Conservation (phyloP, 2,797 vertebrate species). For the Capromys pilorides region DNA sequence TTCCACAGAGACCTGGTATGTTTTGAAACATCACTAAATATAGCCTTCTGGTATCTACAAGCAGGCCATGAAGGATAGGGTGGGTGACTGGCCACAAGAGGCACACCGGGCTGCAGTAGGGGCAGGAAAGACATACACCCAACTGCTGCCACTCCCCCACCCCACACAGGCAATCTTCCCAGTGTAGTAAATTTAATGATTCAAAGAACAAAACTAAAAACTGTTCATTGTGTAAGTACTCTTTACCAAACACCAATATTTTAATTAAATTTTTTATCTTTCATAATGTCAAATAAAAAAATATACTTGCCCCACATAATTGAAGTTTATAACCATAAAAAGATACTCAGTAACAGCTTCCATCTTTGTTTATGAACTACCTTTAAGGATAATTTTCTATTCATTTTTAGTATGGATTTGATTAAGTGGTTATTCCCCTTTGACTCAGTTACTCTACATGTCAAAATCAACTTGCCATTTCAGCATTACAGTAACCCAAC, state of each 20-base stretch:
- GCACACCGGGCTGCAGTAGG: background rate
- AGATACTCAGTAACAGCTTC: background rate
- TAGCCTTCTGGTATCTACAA: constrained; percentile 91
- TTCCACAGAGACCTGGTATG: constrained; percentile 90
- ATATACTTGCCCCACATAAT: background rate
- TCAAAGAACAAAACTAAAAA: constrained; percentile 11
- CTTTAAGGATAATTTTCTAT: constrained; percentile 39
- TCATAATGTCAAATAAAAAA: constrained; percentile 47
- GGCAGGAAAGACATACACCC: background rate
- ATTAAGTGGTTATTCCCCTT: constrained; percentile 21
- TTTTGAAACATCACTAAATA: constrained; percentile 91
- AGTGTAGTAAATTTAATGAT: background rate
- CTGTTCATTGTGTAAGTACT: background rate
- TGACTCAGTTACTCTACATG: background rate
- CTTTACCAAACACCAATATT: constrained; percentile 19
- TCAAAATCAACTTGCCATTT: constrained; percentile 50
- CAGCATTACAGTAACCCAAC: constrained; percentile 5
- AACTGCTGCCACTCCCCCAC: background rate
- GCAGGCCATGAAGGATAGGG: background rate
- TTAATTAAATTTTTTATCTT: background rate
- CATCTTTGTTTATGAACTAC: background rate
- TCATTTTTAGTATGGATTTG: constrained; percentile 24
- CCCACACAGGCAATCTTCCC: background rate
- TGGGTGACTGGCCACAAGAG: background rate
- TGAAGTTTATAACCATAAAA: background rate